Percentiles rank a stretch among this genome's conserved stretches.
Evolutionary conservation across 2,888 invertebrate species (phyloP).

Genomic region (Lacanobia wlatinum): DNA sequence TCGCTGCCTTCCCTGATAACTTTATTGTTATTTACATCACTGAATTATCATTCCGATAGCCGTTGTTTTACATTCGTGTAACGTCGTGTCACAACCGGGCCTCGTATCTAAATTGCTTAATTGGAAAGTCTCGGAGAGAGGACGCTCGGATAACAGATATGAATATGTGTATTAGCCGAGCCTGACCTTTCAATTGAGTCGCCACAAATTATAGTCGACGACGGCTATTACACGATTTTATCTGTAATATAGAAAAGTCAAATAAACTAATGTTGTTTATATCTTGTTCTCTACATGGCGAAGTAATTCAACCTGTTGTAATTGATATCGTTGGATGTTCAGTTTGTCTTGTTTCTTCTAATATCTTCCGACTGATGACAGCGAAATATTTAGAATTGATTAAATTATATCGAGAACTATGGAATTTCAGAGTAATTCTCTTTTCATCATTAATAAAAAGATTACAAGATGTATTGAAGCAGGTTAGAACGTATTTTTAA

Average conservation of each 20-base stretch:
- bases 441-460: constrained; percentile 8
- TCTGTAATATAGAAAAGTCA: constrained; percentile 77
- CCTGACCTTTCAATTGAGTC: constrained; percentile 83
- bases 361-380: constrained; percentile 70
- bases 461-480: background rate
- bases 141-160: constrained; percentile 80
- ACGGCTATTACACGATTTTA: constrained; percentile 79
- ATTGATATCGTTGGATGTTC: constrained; percentile 73
- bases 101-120: constrained; percentile 90
- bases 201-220: constrained; percentile 73
- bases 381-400: constrained; percentile 65
- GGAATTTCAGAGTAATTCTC: constrained; percentile 20
- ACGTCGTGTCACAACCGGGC: constrained; percentile 82
- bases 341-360: constrained; percentile 73
- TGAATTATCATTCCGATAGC: constrained; percentile 88
- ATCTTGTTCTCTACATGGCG: constrained; percentile 74
- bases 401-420: constrained; percentile 54
- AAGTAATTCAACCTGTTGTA: constrained; percentile 76
- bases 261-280: constrained; percentile 79
- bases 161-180: constrained; percentile 77
- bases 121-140: constrained; percentile 87
- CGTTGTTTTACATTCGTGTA: constrained; percentile 89
- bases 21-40: constrained; percentile 90
- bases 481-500: background rate
- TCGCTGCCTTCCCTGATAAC: constrained; percentile 86